These are phyloP conservation scores for Epinephelus fuscoguttatus DNA, from an alignment of 2,113 vertebrate species.

Conservation along the genomic window DNA sequence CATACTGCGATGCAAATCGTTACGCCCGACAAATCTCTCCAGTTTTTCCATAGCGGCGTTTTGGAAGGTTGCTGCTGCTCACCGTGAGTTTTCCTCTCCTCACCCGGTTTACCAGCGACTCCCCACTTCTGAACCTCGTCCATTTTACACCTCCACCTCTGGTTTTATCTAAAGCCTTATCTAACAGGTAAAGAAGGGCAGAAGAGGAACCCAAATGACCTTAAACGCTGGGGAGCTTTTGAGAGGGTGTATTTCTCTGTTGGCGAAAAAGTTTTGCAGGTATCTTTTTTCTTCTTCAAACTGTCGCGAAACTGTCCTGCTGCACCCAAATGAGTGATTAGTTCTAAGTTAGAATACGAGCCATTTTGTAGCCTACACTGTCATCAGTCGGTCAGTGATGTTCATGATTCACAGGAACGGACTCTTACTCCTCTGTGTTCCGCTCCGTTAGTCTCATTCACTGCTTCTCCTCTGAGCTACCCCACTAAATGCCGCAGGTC, in stretches of 20 bases:
- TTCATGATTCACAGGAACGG: background rate
- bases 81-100: slow-evolving; percentile 52
- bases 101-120: slow-evolving; percentile 16
- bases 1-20: slow-evolving; percentile 65
- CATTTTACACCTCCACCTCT: slow-evolving; percentile 64
- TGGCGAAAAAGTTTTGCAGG: background rate
- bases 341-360: background rate
- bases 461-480: slow-evolving; percentile 43
- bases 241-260: background rate
- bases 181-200: slow-evolving; percentile 39
- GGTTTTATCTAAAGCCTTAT: slow-evolving; percentile 42
- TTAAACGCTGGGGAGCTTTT: background rate
- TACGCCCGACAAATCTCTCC: slow-evolving; percentile 56
- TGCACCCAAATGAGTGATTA: slow-evolving; percentile 32
- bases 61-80: slow-evolving; percentile 62
- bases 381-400: slow-evolving; percentile 46
- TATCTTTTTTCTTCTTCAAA: slow-evolving; percentile 14
- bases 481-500: slow-evolving; percentile 40
- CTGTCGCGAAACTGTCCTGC: slow-evolving; percentile 1
- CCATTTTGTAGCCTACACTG: slow-evolving; percentile 31
- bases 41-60: slow-evolving; percentile 59
- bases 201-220: slow-evolving; percentile 8
- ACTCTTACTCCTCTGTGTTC: slow-evolving; percentile 50
- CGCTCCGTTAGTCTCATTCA: slow-evolving; percentile 52
- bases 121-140: slow-evolving; percentile 67